These are phyloP conservation scores for Zaprionus kolodkinae DNA, from an alignment of 1,140 invertebrate genomes.

Conservation along the genomic window DNA sequence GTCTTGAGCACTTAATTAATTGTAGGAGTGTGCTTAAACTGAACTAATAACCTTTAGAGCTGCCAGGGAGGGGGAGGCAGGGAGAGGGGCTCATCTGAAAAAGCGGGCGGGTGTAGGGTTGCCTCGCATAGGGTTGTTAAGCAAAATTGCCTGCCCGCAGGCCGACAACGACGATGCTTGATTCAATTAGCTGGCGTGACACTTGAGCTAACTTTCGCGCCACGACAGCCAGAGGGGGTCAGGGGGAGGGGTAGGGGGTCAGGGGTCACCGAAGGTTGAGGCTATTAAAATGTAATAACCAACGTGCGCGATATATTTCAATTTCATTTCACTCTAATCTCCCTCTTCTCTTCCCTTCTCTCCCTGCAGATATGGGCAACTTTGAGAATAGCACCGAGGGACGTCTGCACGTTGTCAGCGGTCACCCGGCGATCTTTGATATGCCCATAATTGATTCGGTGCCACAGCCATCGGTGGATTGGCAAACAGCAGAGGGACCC, in stretches of 20 bases:
- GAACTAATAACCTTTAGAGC: constrained; percentile 81
- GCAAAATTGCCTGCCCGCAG: constrained; percentile 44
- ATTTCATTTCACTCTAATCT: constrained; percentile 1
- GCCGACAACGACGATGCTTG: constrained; percentile 23
- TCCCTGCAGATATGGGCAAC: constrained; percentile 90
- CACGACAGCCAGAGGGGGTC: background rate
- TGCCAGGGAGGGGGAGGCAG: constrained; percentile 1
- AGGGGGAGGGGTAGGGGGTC: constrained; percentile 2
- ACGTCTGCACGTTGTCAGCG: constrained; percentile 89
- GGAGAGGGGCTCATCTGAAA: background rate
- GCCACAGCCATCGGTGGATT: constrained; percentile 92
- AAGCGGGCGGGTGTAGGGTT: constrained; percentile 9
- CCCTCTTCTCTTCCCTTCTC: background rate
- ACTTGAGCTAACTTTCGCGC: constrained; percentile 21
- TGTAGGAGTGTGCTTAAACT: constrained; percentile 74
- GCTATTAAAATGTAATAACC: constrained; percentile 31
- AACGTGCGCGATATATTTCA: constrained; percentile 16
- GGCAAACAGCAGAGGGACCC: constrained; percentile 90
- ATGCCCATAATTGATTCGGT: constrained; percentile 93
- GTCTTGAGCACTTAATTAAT: constrained; percentile 80
- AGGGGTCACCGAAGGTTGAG: background rate
- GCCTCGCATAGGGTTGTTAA: constrained; percentile 20
- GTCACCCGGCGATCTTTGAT: constrained; percentile 92
- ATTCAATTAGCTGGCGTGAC: constrained; percentile 49
- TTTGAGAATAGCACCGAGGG: constrained; percentile 90